Conservation (phyloP, 2,113 vertebrate species). For the Caranx ignobilis region DNA sequence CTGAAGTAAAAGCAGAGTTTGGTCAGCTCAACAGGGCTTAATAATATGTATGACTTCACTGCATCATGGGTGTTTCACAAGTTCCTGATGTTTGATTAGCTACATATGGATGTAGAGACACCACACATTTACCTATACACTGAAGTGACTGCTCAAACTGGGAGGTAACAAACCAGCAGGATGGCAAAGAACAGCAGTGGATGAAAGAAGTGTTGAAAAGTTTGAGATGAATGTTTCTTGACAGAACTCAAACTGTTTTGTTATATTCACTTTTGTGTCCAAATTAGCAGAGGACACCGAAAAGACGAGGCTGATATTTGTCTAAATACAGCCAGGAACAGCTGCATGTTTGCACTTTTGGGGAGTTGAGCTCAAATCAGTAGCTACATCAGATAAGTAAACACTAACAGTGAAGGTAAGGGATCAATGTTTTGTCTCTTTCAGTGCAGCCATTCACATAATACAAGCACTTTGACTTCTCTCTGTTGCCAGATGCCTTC, state of each 20-base stretch:
- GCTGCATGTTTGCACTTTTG: neutral
- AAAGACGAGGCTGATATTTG: neutral
- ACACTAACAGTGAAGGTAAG: too few species aligned
- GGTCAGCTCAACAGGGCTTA: neutral
- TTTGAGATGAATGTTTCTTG: neutral
- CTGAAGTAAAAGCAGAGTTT: neutral
- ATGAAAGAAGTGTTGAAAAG: neutral
- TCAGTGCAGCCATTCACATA: neutral
- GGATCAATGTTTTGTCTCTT: neutral
- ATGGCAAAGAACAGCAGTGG: neutral
- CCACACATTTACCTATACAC: neutral
- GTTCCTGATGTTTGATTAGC: neutral
- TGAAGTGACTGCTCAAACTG: neutral
- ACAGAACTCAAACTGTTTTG: neutral
- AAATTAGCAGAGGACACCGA: neutral
- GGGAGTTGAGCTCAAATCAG: neutral
- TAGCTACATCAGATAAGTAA: neutral
- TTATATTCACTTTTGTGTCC: neutral
- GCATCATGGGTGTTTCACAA: neutral
- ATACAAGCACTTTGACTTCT: neutral
- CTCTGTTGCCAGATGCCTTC: neutral
- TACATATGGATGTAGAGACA: neutral
- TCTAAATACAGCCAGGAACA: neutral
- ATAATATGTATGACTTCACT: neutral
- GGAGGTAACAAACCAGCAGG: neutral